phyloP scores from a whole-genome alignment of 2,797 vertebrate species.

The Gymnoscopelus microlampas region DNA sequence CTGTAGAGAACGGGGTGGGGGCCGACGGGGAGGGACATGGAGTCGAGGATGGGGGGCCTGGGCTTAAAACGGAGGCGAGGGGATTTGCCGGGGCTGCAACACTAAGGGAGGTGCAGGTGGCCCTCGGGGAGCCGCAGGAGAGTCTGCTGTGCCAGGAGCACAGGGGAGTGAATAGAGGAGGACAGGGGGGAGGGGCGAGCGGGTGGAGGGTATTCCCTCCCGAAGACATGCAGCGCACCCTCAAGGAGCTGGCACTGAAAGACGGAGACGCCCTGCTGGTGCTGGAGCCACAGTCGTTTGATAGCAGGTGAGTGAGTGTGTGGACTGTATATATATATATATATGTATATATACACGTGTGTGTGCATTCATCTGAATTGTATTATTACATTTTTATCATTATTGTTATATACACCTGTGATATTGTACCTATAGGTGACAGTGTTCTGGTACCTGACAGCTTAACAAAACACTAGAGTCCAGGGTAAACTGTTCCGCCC shows the following conservation, averaged over 20 bases:
- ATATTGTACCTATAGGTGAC: too few species aligned
- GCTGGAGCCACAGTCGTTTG: conserved; percentile 80
- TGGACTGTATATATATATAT: not conserved
- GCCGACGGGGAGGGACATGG: conserved; percentile 29
- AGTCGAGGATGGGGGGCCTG: conserved; percentile 56
- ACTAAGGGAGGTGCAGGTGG: conserved; percentile 74
- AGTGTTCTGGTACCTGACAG: too few species aligned
- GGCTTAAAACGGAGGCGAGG: conserved; percentile 74
- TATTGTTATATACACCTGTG: too few species aligned
- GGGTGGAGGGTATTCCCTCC: conserved; percentile 85
- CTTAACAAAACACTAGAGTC: too few species aligned
- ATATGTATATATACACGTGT: not conserved
- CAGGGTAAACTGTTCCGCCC: too few species aligned
- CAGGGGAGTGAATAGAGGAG: conserved; percentile 39
- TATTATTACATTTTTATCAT: too few species aligned
- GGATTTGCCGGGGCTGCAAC: conserved; percentile 77
- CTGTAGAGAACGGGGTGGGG: conserved; percentile 26
- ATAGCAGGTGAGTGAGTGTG: conserved; percentile 79
- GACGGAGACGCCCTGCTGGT: conserved; percentile 89
- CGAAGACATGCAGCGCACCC: conserved; percentile 85
- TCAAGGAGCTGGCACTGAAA: conserved; percentile 84
- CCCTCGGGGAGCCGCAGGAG: conserved; percentile 74
- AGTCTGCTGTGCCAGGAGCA: conserved; percentile 81
- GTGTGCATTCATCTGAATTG: too few species aligned
- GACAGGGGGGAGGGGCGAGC: conserved; percentile 77